Percentiles rank a stretch among this genome's conserved stretches.
Evolutionary conservation across 1,140 invertebrate species (phyloP).

Genomic region (Sarcophaga peregrina): DNA sequence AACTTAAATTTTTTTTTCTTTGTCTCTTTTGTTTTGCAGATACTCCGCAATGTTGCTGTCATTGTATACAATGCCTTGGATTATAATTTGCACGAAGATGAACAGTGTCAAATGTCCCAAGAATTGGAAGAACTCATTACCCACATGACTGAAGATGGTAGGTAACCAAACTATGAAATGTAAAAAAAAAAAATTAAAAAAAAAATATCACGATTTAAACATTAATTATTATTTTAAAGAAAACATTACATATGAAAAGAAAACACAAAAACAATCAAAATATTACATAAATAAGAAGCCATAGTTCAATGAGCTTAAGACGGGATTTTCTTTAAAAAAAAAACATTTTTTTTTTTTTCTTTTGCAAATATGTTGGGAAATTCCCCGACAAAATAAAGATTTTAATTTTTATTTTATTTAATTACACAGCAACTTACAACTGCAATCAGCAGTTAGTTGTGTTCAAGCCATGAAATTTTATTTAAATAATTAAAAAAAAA

Average conservation of each 20-base stretch:
- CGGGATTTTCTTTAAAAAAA: no score
- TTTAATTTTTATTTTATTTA: no score
- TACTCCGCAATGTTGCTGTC: slow-evolving; percentile 82
- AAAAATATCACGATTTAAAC: no score
- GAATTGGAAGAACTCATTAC: slow-evolving; percentile 87
- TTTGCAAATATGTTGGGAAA: not conserved
- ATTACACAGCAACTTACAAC: no score
- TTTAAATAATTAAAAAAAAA: slow-evolving; percentile 1
- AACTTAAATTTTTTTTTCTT: no score
- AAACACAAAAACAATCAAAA: not conserved
- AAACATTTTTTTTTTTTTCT: no score
- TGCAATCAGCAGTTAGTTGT: no score
- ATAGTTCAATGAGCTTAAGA: not conserved
- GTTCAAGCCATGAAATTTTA: not conserved
- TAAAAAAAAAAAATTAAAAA: not conserved
- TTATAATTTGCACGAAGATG: slow-evolving; percentile 83
- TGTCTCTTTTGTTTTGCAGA: slow-evolving; percentile 70
- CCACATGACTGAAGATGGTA: slow-evolving; percentile 80
- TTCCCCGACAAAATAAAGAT: not conserved
- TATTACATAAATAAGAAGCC: not conserved
- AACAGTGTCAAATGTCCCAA: slow-evolving; percentile 85
- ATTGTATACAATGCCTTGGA: slow-evolving; percentile 90
- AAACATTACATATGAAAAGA: no score
- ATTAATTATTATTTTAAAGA: no score
- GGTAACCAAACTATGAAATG: slow-evolving; percentile 48